Evolutionary conservation across 2,797 vertebrate genomes (phyloP), one percentile per base, ranked within the genome.

Genomic region (Apogon hyalosoma): DNA sequence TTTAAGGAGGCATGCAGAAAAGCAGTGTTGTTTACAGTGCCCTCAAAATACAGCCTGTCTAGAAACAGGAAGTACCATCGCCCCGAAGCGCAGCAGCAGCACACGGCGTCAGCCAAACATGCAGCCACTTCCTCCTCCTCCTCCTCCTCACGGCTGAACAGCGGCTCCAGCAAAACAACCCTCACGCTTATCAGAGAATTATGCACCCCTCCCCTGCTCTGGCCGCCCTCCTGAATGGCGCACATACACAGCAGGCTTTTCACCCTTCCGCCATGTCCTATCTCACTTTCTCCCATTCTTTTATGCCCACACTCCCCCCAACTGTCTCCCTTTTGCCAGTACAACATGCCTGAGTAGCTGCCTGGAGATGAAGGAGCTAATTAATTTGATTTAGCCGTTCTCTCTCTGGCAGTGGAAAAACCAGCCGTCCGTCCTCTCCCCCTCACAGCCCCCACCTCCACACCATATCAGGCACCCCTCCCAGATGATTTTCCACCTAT

Each of bases 321-420:
- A 78, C 77, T 41, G 77, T 80, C 85, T 77, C 70, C 78, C 79
- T 76, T 70, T 71, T 28, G 80, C 85, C 86, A 87, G 87, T 88
- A 86, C 88, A 88, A 81, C 90, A 89, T 92, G 93, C 92, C 91
- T 90, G 90, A 92, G 90, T 93, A 91, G 90, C 93, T 91, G 91
- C 92, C 88, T 92, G 88, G 92, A 93, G 93, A 94, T 93, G 93
- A 92, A 94, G 91, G 91, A 94, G 92, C 93, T 94, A 94, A 94
- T 95, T 94, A 94, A 94, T 94, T 94, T 93, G 93, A 95, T 95
- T 94, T 95, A 93, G 89, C 89, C 78, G 76, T 91, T 87, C 82
- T 65, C 82, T 85, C 89, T 87, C 82, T 90, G 90, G 90, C 92
- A 92, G 91, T 93, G 92, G 92, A 93, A 94, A 94, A 94, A 92